Evolutionary conservation across 2,888 invertebrate genomes (phyloP).

Genomic region (Tromatobia lineatoria): DNA sequence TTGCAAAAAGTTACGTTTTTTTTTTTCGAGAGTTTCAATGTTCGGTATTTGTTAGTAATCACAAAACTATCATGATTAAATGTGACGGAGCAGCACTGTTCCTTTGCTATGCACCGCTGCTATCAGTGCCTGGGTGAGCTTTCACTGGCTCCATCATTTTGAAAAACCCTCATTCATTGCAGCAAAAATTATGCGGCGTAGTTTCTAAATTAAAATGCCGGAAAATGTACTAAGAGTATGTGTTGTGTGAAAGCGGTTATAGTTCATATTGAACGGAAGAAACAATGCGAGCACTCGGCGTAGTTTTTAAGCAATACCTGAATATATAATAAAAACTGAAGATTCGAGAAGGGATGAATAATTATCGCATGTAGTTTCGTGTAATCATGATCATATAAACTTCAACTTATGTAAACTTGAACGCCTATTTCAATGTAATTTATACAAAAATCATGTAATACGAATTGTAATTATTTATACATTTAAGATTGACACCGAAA

Average conservation of each 20-base stretch:
- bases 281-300: slow-evolving; percentile 47
- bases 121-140: slow-evolving; percentile 16
- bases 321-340: slow-evolving; percentile 63
- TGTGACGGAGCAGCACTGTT: slow-evolving; percentile 56
- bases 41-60: slow-evolving; percentile 48
- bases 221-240: background rate
- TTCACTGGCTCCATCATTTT: slow-evolving; percentile 11
- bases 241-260: background rate
- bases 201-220: slow-evolving; percentile 2
- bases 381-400: slow-evolving; percentile 65
- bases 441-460: slow-evolving; percentile 44
- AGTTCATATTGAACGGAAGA: slow-evolving; percentile 4
- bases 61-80: slow-evolving; percentile 48
- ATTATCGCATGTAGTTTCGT: slow-evolving; percentile 54
- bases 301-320: slow-evolving; percentile 67
- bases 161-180: slow-evolving; percentile 18
- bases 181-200: slow-evolving; percentile 6
- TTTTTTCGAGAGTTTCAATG: too few species aligned
- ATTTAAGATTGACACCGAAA: slow-evolving; percentile 61
- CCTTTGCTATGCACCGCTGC: slow-evolving; percentile 31
- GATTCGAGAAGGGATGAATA: slow-evolving; percentile 35
- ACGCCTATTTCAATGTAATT: slow-evolving; percentile 51
- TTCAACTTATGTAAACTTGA: slow-evolving; percentile 58
- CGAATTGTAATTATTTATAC: slow-evolving; percentile 45
- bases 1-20: too few species aligned